Evolutionary conservation across 2,797 vertebrate genomes (phyloP), one percentile per base, ranked within the genome.

Genomic region (Gobio occitaniae): DNA sequence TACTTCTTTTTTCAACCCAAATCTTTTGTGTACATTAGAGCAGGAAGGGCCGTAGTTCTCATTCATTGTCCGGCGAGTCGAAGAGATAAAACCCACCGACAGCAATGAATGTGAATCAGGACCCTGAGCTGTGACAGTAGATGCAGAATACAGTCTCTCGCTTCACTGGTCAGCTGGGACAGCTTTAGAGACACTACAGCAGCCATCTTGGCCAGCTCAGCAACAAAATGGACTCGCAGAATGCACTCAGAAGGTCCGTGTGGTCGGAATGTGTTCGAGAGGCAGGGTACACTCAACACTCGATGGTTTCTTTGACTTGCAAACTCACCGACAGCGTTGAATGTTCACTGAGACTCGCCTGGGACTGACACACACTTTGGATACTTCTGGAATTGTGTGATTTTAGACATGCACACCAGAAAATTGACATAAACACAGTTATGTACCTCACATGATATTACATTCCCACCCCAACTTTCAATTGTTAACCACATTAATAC

Each of bases 301-400:
- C 96, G 96, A 97, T 99, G 97, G 98, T 98, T 99, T 97, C 92
- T 95, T 89, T 92, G 87, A 94, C 91, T 92, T 92, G 91, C 94
- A 98, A 99, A 99, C 98, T 99, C 98, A 99, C 98, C 97, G 98
- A 99, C 98, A 99, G 98, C 97, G 97, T 98, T 99, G 98, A 99
- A 99, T 99, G 98, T 99, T 99, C 96, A 86, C 95, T 95, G 94
- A 93, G 48, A 92, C 92, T 91, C 87, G 91, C 68, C 44, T 70
- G 52, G 56, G 13, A 38, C 41, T 94, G 91, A 93, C 91, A 94
- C 94, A 74, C 32, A 19, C 16, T 56, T 84, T 41, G 38, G 15
- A 12, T 15, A 25, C 19, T 56, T 36, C 65, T 38, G 47, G n/a
- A 75, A 76, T 54, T 41, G 29, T 38, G 32, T 11, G 5, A 32